Evolutionary conservation across 2,888 invertebrate genomes (phyloP), one percentile per base, ranked within the genome.

Genomic region (Athalia rosae): DNA sequence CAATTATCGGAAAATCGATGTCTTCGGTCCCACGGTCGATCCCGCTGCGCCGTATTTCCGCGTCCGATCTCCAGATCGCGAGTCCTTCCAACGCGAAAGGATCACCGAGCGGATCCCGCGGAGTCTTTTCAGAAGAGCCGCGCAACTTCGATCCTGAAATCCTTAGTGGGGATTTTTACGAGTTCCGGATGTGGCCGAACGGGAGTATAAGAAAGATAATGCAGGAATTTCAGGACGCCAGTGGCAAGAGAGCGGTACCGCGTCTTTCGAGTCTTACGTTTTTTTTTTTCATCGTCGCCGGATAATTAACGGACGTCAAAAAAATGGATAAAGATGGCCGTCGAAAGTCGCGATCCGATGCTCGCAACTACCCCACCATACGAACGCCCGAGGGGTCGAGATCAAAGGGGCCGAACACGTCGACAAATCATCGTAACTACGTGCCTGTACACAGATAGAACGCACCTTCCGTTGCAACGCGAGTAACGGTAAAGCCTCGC

Each of bases 351-450:
- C 61, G 47, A 47, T 61, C 61, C 47, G 50, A 48, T 15, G n/a
- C n/a, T n/a, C n/a, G n/a, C n/a, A n/a, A n/a, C n/a, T 28, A 28
- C 28, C 41, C 48, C 15, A 43, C 48, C n/a, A n/a, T 74, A 8
- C 13, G 43, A 71, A 15, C 59, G 45, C 59, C 15, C 45, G 9
- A 43, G 59, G 58, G 28, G 58, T 43, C 47, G 41, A 59, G 71
- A 71, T 71, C 71, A 71, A 71, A 71, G 71, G 71, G 58, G 71
- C 71, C 71, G 71, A 56, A 58, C 58, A 59, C 71, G 71, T 56
- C 48, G 67, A 71, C 71, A 71, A 71, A 71, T 71, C 71, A 58
- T 59, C 45, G 59, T 71, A 71, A 71, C 56, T 71, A 69, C 50
- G 56, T 15, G 61, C 13, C 64, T 50, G 11, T 50, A 50, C 50